Base-by-base conservation (phyloP, 1,140 invertebrate species). In the Nebria ingens region DNA sequence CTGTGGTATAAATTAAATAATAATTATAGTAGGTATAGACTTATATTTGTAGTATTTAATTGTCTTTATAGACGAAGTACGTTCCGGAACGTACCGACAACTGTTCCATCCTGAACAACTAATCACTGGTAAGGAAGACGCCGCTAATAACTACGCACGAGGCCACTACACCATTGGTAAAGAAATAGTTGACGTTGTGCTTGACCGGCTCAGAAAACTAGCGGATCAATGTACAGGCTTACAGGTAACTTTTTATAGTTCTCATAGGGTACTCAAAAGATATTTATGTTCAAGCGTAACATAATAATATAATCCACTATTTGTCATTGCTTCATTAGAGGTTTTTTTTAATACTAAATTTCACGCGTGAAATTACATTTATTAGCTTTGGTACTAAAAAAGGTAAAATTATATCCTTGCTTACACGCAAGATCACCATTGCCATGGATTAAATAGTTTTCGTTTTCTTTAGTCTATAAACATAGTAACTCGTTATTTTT, bases 81-180 rank as follows among this genome's bases (percentile, higher is more conserved):
- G 84, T 17, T 84, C 82, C 23, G 84, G 84, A 21, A 82, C 82
- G 2, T 86, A 86, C 70, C 71, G 83, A 6, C 81, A 85, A 63
- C 70, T 87, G 13, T 87, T 86, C 70, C 84, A 86, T 65, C 85
- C 84, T 0, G 84, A 86, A 65, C 84, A 87, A 66, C 70, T 87
- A 38, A 85, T 87, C 56, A 85, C 82, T 23, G 84, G 84, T 17
- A 79, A 79, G 66, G 86, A 91, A 69, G 87, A 91, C 69, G 87
- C 87, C 6, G 88, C 87, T 23, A 90, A 90, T 68, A 90, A 90
- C 71, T 89, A 89, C 66, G 87, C 87, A 6, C 73, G 89, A 22
- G 89, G 89, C 23, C 88, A 91, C 73, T 91, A 91, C 74, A 91
- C 88, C 57, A 88, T 91, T 64, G 89, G 89, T 62, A 90, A 87